phyloP scores from a whole-genome alignment of 2,888 invertebrate genomes.

The Chouioia cunea region DNA sequence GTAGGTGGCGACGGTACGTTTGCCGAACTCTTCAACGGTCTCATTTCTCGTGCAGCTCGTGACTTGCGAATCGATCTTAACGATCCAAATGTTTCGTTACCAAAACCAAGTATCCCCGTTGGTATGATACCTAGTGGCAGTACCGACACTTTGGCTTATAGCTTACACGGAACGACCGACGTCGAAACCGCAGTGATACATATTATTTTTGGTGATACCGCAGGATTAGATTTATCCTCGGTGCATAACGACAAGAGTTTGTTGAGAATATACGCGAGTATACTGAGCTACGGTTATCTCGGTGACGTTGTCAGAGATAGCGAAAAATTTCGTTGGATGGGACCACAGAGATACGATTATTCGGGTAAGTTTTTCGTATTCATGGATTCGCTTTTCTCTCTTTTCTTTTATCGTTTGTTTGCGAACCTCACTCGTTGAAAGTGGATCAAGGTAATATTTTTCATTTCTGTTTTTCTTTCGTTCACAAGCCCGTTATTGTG shows the following conservation, averaged over 20 bases:
- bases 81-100: conserved; percentile 70
- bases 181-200: conserved; percentile 85
- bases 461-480: conserved; percentile 1
- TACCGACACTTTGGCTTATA: conserved; percentile 84
- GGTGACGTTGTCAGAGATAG: conserved; percentile 86
- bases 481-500: too few relatives aligned
- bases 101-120: conserved; percentile 71
- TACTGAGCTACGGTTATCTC: conserved; percentile 87
- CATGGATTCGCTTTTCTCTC: too few relatives aligned
- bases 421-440: too few relatives aligned
- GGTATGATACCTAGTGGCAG: conserved; percentile 83
- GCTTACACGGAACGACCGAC: conserved; percentile 84
- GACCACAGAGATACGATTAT: conserved; percentile 85
- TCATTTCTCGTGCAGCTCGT: conserved; percentile 73
- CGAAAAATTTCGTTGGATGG: conserved; percentile 87
- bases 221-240: conserved; percentile 82
- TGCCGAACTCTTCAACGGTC: conserved; percentile 83
- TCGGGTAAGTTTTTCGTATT: conserved; percentile 76
- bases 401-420: too few relatives aligned
- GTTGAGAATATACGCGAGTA: conserved; percentile 79
- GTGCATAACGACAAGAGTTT: conserved; percentile 75
- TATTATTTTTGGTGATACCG: conserved; percentile 81
- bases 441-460: too few relatives aligned
- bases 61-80: conserved; percentile 72
- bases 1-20: conserved; percentile 92